Evolutionary conservation across 2,113 vertebrate species (phyloP).

Genomic region (Tringa solitaria): DNA sequence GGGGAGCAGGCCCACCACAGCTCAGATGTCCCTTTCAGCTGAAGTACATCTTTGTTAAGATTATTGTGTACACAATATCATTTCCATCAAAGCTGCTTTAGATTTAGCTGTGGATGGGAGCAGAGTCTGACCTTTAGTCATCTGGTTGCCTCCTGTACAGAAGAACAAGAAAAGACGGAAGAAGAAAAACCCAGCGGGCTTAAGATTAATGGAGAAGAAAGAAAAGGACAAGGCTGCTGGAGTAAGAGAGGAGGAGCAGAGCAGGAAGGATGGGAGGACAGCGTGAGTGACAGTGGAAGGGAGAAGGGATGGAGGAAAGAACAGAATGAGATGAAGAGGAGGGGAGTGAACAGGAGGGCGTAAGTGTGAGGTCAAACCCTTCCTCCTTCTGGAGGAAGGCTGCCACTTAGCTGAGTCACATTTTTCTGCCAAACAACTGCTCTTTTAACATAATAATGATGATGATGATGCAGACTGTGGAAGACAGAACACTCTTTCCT

Average conservation of each 20-base stretch:
- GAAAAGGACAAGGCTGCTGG: background rate
- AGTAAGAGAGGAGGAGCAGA: background rate
- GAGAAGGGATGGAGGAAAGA: background rate
- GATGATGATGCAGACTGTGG: background rate
- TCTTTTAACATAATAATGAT: background rate
- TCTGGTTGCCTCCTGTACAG: background rate
- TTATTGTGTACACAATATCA: background rate
- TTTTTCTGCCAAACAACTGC: background rate
- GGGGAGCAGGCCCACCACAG: background rate
- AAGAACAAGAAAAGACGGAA: background rate
- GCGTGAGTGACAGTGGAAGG: background rate
- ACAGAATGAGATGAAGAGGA: background rate
- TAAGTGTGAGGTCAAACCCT: background rate
- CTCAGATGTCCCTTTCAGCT: background rate
- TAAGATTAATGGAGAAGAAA: background rate
- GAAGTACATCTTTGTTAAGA: background rate
- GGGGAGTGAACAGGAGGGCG: fast-evolving
- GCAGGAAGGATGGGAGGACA: background rate
- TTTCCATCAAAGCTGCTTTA: background rate
- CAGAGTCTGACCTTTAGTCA: background rate
- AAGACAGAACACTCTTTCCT: background rate
- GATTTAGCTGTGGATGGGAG: background rate
- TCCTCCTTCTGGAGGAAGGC: background rate
- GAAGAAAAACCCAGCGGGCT: background rate
- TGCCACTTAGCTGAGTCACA: background rate